Percentiles rank a stretch among this genome's conserved stretches.
Evolutionary conservation across 2,888 invertebrate species (phyloP).

Genomic region (Neuroscelio doddi): DNA sequence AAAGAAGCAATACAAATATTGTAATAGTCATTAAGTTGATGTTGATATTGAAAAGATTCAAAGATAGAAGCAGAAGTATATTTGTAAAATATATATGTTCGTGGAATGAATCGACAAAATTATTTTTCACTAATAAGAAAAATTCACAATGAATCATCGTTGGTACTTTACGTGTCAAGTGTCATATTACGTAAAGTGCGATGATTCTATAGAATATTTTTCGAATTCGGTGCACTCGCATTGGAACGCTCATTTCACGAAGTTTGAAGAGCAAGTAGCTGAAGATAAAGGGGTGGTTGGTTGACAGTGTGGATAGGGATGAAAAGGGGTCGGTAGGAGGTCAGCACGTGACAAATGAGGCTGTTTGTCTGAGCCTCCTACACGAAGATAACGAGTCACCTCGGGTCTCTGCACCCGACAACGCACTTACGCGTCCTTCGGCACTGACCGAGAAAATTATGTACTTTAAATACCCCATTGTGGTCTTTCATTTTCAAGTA

Average conservation of each 20-base stretch:
- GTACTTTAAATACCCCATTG: slow-evolving; percentile 49
- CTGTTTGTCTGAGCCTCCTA: slow-evolving; percentile 63
- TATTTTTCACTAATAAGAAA: too few species aligned
- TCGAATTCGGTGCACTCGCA: slow-evolving; percentile 8
- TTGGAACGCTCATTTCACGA: slow-evolving; percentile 20
- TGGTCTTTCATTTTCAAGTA: slow-evolving; percentile 53
- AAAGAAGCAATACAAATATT: too few species aligned
- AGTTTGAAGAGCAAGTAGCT: slow-evolving; percentile 35
- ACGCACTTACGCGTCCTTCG: slow-evolving; percentile 42
- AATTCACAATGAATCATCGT: too few species aligned
- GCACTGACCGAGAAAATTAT: slow-evolving; percentile 48
- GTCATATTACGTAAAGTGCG: too few species aligned
- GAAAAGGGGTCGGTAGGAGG: slow-evolving; percentile 55
- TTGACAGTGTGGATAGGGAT: slow-evolving; percentile 43
- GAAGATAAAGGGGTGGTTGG: slow-evolving; percentile 21
- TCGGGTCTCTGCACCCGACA: slow-evolving; percentile 50
- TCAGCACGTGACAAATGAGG: slow-evolving; percentile 67
- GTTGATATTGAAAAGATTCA: too few species aligned
- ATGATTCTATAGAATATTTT: background rate
- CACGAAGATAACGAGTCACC: slow-evolving; percentile 64
- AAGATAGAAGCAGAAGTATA: too few species aligned
- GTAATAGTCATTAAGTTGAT: too few species aligned
- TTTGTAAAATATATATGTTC: too few species aligned
- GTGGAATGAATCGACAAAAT: too few species aligned
- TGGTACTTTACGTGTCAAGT: too few species aligned